These are phyloP conservation scores for Eira barbara DNA, from an alignment of 2,113 vertebrate species.

Conservation along the genomic window DNA sequence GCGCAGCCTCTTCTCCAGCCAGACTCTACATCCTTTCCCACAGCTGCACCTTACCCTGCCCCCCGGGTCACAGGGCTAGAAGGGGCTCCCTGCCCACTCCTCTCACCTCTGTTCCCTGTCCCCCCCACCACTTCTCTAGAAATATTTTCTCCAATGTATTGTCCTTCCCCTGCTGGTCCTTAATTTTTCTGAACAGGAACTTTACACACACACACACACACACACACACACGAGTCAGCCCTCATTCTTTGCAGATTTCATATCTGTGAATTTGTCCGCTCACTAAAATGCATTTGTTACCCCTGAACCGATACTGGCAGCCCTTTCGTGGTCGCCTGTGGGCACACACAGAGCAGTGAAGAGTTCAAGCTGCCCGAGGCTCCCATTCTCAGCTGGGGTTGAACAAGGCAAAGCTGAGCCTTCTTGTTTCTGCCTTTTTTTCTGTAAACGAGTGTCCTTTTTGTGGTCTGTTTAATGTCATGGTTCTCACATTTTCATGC, in stretches of 20 bases:
- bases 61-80: rapidly evolving
- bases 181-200: neutral
- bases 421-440: neutral
- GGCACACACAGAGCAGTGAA: neutral
- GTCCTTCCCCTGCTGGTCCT: neutral
- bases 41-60: neutral
- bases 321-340: neutral
- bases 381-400: neutral
- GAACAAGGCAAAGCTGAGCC: neutral
- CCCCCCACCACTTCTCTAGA: neutral
- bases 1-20: neutral
- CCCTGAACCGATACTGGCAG: neutral
- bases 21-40: neutral
- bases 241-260: neutral
- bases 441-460: neutral
- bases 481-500: neutral
- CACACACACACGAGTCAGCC: neutral
- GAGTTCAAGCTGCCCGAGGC: neutral
- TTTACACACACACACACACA: neutral
- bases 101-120: neutral
- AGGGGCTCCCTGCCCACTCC: neutral
- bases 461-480: neutral
- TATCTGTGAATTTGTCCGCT: neutral
- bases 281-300: neutral
- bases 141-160: neutral